Base-by-base conservation (phyloP, 1,140 invertebrate species). In the Plectrocnemia conspersa region DNA sequence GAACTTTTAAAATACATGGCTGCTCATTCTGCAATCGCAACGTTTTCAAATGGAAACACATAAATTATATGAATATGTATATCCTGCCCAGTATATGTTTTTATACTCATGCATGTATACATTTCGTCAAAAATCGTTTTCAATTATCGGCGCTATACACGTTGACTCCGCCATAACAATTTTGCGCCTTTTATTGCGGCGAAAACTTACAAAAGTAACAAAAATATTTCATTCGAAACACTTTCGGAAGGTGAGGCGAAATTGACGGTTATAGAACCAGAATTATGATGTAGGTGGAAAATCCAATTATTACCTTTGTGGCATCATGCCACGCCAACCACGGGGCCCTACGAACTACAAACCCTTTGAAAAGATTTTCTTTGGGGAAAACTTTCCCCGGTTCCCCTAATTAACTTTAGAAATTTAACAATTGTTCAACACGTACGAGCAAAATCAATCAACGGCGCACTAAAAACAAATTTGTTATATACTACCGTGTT, bases 201-300 rank as follows among this genome's bases (percentile, higher is more conserved):
- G 7, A 38, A 38, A 38, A 38, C 35, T 38, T 38, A 16, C 10
- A 38, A 9, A 38, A 10, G 35, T 6, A 7, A 16, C 35, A 16
- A 38, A 38, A 38, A 38, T 38, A 16, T 16, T 38, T 38, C 35
- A 38, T 38, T 38, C 35, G 15, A 38, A 38, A 15, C 6, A 10
- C 11, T 16, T 38, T 38, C 35, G 35, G 18, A 38, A 5, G 10
- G 35, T 4, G 6, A 29, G n/a, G 27, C 27, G 35, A 38, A 38
- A 38, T 38, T 38, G 35, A 38, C 18, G 35, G 35, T 38, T 38
- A 38, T 38, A 16, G 35, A 15, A 15, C 35, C 13, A 38, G 35
- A 38, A 38, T 38, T 9, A 38, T 38, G 35, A 38, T 38, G 35
- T 38, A 38, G 35, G 35, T 38, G 13, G 35, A 38, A 38, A 38